Conservation (phyloP, 2,113 vertebrate genomes). For the Sceloporus tristichus region DNA sequence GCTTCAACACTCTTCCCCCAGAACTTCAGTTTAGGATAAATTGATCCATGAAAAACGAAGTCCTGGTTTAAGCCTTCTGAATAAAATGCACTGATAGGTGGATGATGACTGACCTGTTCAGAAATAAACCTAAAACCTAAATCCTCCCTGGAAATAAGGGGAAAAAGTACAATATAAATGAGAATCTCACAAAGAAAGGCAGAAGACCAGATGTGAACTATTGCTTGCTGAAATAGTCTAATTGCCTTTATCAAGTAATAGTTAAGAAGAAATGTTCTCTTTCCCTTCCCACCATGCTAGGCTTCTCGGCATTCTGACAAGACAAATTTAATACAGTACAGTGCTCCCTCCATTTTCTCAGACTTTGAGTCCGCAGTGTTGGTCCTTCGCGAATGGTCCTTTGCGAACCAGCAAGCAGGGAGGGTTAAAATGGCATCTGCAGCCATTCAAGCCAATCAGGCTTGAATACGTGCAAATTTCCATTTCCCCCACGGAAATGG, state of each 20-base stretch:
- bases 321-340: background rate
- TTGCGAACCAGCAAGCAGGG: too few species aligned
- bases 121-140: slow-evolving; percentile 93
- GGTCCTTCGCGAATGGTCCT: too few species aligned
- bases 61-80: slow-evolving; percentile 91
- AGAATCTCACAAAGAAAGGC: background rate
- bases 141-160: slow-evolving; percentile 83
- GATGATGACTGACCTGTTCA: slow-evolving; percentile 98
- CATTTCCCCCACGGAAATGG: too few species aligned
- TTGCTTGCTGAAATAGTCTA: background rate
- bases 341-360: too few species aligned
- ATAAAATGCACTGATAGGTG: slow-evolving; percentile 94
- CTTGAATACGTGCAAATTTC: too few species aligned
- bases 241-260: background rate
- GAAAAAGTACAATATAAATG: background rate
- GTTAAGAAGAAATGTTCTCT: background rate
- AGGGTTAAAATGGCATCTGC: too few species aligned
- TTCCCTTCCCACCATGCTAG: background rate
- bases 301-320: background rate
- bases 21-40: slow-evolving; percentile 97
- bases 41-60: slow-evolving; percentile 95
- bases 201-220: background rate
- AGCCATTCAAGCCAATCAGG: too few species aligned
- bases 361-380: too few species aligned
- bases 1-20: slow-evolving; percentile 99